These are phyloP conservation scores for Argyrosomus regius DNA, from an alignment of 2,797 vertebrate species.

Conservation along the genomic window DNA sequence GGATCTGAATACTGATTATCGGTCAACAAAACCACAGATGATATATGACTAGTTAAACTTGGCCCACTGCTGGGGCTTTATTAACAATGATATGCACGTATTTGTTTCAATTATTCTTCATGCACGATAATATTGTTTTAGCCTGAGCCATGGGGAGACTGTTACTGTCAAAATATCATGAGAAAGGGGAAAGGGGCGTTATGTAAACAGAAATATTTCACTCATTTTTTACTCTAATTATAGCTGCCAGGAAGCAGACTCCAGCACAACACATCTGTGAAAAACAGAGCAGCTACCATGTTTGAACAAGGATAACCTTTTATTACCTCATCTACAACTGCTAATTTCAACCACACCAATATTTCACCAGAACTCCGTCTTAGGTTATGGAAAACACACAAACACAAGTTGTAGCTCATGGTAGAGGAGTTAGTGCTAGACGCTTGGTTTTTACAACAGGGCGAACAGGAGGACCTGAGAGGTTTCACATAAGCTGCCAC, in stretches of 20 bases:
- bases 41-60: neutral
- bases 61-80: neutral
- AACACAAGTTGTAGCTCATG: neutral
- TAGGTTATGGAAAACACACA: neutral
- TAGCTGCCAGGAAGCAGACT: constrained; percentile 4
- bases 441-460: neutral
- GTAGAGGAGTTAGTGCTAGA: neutral
- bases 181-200: neutral
- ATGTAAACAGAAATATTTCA: constrained; percentile 38
- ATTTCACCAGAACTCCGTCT: neutral
- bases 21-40: too few species aligned
- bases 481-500: constrained; percentile 36
- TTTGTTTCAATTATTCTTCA: neutral
- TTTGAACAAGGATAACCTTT: neutral
- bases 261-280: constrained; percentile 16
- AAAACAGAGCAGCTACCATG: constrained; percentile 9
- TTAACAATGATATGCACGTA: neutral
- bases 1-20: too few species aligned
- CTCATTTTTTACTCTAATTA: constrained; percentile 30
- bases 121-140: neutral
- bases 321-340: neutral
- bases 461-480: neutral
- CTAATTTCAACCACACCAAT: neutral
- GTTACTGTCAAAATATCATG: constrained; percentile 8
- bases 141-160: neutral